phyloP scores from a whole-genome alignment of 2,797 vertebrate genomes.

The Acanthis flammea region DNA sequence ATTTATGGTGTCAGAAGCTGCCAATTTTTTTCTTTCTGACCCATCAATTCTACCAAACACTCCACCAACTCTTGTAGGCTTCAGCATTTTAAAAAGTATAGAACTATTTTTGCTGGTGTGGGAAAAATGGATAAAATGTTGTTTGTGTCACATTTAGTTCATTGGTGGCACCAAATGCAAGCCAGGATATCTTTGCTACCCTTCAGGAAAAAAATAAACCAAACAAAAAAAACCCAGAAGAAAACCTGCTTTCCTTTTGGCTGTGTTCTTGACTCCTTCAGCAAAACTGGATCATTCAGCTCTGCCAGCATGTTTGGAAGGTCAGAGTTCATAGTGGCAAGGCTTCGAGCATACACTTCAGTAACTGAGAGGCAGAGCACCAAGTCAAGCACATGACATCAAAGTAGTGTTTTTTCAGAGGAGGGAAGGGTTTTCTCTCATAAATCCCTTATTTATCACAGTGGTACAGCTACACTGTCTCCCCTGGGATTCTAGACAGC shows the following conservation, averaged over 20 bases:
- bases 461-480: not conserved
- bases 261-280: not conserved
- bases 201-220: not conserved
- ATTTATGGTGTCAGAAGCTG: slow-evolving; percentile 74
- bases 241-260: not conserved
- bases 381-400: not conserved
- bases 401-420: not conserved
- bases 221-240: not conserved
- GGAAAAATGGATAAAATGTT: not conserved
- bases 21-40: not conserved
- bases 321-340: not conserved
- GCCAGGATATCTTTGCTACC: not conserved
- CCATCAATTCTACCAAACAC: not conserved
- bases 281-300: not conserved
- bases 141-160: not conserved
- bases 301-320: not conserved
- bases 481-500: not conserved
- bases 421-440: not conserved
- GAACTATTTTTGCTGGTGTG: not conserved
- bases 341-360: not conserved
- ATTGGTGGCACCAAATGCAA: not conserved
- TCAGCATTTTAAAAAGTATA: not conserved
- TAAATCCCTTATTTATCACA: not conserved
- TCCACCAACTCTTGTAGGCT: not conserved
- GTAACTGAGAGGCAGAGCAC: not conserved